Evolutionary conservation across 2,888 invertebrate genomes (phyloP), one percentile per base, ranked within the genome.

Genomic region (Clitarchus hookeri): DNA sequence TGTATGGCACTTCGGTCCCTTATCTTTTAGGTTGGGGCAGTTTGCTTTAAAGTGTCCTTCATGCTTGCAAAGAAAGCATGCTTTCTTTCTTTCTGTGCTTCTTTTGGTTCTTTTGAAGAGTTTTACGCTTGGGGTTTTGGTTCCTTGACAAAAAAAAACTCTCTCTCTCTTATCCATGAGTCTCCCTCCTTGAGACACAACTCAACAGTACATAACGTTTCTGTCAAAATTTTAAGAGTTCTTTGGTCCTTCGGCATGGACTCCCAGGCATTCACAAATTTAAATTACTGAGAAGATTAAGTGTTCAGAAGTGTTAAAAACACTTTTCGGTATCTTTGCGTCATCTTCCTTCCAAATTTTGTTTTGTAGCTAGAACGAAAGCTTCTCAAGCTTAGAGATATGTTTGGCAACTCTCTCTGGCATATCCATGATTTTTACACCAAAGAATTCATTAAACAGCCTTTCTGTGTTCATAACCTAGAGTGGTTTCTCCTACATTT

Each of bases 331-430:
- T 12, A 86, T 36, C 80, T 83, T 84, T 6, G 84, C 86, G 44
- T 86, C 27, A 48, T 86, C 86, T 80, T 85, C 85, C 27, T 87
- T 87, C 87, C 86, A 87, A 9, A 84, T 87, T 44, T 86, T 85
- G 83, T 86, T 85, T 44, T 85, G 85, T 8, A 87, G 44, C 82
- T 87, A 86, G n/a, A 27, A 53, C 85, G 85, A 87, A n/a, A 86
- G 83, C 27, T 85, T 85, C 48, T 87, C 87, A 13, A 87, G 53
- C 44, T 84, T 83, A 19, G 87, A 79, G 44, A 85, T 85, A 77
- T 87, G 86, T 78, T 85, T 87, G 44, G 87, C 86, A 12, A 87
- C 83, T 16, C 44, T n/a, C 25, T 86, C 87, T 53, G 48, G n/a
- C 25, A 85, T 78, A 53, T 36, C 80, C 48, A 83, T 86, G 19